phyloP scores from a whole-genome alignment of 2,888 invertebrate species.

The Hoplodrina blanda region DNA sequence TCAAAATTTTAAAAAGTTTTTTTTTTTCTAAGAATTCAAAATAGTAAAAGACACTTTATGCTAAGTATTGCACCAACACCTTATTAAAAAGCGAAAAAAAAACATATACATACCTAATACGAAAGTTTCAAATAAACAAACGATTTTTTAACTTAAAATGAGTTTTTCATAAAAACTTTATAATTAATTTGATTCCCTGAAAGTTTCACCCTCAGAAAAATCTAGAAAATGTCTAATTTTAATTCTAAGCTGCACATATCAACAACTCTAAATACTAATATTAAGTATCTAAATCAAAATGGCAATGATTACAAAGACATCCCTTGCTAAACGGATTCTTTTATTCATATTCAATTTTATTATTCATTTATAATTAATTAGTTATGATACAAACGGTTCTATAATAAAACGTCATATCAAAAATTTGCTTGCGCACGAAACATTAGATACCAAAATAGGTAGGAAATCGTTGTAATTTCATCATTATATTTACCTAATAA shows the following conservation, averaged over 20 bases:
- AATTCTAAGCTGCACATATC: constrained; percentile 72
- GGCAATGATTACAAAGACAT: constrained; percentile 80
- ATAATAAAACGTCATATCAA: constrained; percentile 24
- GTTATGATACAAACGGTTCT: constrained; percentile 39
- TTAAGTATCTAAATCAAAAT: constrained; percentile 81
- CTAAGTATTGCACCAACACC: constrained; percentile 79
- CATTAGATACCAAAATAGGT: constrained; percentile 48
- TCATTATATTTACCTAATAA: constrained; percentile 22
- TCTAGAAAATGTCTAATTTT: constrained; percentile 46
- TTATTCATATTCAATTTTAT: constrained; percentile 52
- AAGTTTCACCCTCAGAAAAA: constrained; percentile 77
- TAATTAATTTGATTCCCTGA: constrained; percentile 61
- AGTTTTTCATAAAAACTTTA: constrained; percentile 71
- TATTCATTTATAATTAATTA: constrained; percentile 50
- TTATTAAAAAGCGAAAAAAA: constrained; percentile 59
- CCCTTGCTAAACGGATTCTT: constrained; percentile 52
- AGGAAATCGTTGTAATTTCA: constrained; percentile 53
- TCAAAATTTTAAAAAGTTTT: constrained; percentile 13
- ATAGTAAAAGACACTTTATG: constrained; percentile 68
- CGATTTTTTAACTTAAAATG: constrained; percentile 51
- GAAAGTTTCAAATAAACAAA: constrained; percentile 48
- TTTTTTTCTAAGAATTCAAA: constrained; percentile 29
- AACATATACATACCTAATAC: constrained; percentile 38
- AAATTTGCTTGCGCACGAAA: constrained; percentile 21
- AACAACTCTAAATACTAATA: constrained; percentile 62